Evolutionary conservation across 2,888 invertebrate genomes (phyloP), one percentile per base, ranked within the genome.

Genomic region (Oligia strigilis): DNA sequence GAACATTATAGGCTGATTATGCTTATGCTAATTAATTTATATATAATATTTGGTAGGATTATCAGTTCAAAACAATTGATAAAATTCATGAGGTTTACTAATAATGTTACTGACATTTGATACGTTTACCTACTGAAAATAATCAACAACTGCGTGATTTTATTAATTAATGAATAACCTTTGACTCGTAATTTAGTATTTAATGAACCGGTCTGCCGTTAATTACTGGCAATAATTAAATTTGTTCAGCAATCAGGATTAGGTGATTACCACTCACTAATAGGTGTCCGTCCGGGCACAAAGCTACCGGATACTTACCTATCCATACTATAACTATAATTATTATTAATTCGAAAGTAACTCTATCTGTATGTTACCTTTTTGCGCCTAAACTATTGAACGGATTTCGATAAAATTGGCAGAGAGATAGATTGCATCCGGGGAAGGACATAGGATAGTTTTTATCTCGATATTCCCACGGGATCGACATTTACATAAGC

Each of bases 151-250:
- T 49, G 29, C 6, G 70, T 49, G 19, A 70, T 29, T 70, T 29
- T 49, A 49, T 49, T 14, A 36, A 36, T 52, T 6, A 19, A 2
- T 29, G 29, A 29, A 29, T 19, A 52, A 17, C 9, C 14, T 71
- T 64, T 71, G 36, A 36, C 55, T 49, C 23, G 36, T 17, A 55
- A 65, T 58, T 19, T 64, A 52, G 6, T 17, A 71, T 76, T 60
- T 40, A 66, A 46, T 55, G 36, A 71, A 62, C 46, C 17, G 40
- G 46, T 29, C 14, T 36, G 14, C 65, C 46, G 49, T 17, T 83
- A 72, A 55, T 82, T 77, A 66, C 23, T 46, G 60, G 9, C 23
- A 8, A 70, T 71, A 62, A 62, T 71, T 77, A 46, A 40, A 65
- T 71, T 60, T n/a, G 36, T 76, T 11, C 70, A 40, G n/a, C 40